A percentile compares a stretch with the other conserved stretches of the same genome.
Evolutionary conservation across 2,797 vertebrate species (phyloP).

Genomic region (Chiloscyllium punctatum): DNA sequence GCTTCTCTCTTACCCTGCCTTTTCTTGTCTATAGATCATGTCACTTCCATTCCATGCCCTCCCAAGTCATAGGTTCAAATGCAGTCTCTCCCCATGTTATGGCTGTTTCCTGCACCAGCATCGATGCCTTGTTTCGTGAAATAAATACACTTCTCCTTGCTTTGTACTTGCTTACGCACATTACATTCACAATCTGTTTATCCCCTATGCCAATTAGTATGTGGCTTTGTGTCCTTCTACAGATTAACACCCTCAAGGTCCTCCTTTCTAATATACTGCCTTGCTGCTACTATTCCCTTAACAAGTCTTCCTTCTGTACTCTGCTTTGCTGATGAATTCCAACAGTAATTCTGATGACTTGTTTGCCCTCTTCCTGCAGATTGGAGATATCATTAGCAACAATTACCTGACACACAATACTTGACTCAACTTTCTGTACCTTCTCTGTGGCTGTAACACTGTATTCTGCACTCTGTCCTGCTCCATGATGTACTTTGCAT

Average conservation of each 20-base stretch:
- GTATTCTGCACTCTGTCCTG: no score
- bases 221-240: not conserved
- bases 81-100: not conserved
- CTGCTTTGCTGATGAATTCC: not conserved
- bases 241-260: not conserved
- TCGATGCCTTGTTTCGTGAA: not conserved
- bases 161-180: not conserved
- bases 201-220: not conserved
- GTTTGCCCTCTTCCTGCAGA: not conserved
- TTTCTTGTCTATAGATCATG: not conserved
- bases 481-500: no score
- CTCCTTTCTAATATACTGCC: not conserved
- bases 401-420: not conserved
- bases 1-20: not conserved
- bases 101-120: not conserved
- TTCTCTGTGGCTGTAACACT: no score
- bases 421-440: not conserved
- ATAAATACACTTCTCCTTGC: not conserved
- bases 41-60: not conserved
- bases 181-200: not conserved
- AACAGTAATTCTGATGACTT: not conserved
- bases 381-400: not conserved
- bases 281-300: not conserved
- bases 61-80: not conserved
- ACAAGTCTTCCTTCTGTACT: not conserved